A percentile compares a stretch with the other conserved stretches of the same genome.
Conservation (phyloP, 2,113 vertebrate genomes). For the Gopherus flavomarginatus region DNA sequence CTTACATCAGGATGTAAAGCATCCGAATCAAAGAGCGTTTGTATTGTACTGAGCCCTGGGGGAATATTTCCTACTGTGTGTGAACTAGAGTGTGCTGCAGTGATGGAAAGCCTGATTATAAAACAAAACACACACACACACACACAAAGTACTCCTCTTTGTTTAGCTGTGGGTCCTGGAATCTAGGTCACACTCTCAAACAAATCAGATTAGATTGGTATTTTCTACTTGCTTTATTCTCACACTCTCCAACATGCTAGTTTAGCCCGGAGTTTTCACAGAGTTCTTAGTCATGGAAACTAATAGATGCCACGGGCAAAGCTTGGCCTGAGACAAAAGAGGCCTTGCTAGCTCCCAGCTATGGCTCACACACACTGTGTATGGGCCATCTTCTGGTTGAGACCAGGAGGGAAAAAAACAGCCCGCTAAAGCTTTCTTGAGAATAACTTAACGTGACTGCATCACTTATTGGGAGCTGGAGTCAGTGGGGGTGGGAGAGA, state of each 20-base stretch:
- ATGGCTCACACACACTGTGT: accelerated
- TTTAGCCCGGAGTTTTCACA: neutral
- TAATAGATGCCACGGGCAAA: neutral
- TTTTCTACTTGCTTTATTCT: neutral
- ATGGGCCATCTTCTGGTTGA: neutral
- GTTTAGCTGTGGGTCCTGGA: neutral
- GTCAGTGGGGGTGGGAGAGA: neutral
- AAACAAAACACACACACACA: neutral
- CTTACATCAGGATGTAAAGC: neutral
- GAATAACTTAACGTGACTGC: neutral
- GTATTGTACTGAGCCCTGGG: neutral
- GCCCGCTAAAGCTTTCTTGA: accelerated
- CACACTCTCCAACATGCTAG: neutral
- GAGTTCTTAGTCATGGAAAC: neutral
- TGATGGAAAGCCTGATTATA: neutral
- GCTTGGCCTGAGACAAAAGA: accelerated
- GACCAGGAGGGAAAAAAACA: neutral
- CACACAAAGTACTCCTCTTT: neutral
- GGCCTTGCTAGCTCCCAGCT: neutral
- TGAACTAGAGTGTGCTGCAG: neutral
- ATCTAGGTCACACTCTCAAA: slow-evolving; percentile 47
- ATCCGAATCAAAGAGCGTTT: neutral
- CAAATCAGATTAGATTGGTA: neutral
- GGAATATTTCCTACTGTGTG: neutral
- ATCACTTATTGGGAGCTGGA: accelerated